Conservation (phyloP, 2,797 vertebrate species). For the Miopithecus talapoin region DNA sequence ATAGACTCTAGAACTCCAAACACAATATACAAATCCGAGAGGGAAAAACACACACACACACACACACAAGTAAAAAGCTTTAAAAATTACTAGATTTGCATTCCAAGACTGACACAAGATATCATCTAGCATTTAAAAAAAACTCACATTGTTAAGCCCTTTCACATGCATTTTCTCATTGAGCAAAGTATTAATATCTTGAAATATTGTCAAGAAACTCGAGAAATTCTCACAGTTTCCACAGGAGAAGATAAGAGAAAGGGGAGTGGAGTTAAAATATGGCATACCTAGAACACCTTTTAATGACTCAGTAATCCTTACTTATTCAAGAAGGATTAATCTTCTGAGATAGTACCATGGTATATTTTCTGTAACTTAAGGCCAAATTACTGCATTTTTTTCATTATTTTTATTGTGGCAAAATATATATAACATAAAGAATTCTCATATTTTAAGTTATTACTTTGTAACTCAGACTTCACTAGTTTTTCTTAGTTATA, state of each 20-base stretch:
- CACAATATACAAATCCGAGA: not conserved
- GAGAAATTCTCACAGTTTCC: not conserved
- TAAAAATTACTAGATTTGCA: not conserved
- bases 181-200: not conserved
- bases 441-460: not conserved
- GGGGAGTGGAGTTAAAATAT: not conserved
- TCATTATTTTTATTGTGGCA: not conserved
- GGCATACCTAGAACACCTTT: not conserved
- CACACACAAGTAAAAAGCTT: not conserved
- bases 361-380: not conserved
- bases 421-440: not conserved
- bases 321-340: not conserved
- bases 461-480: not conserved
- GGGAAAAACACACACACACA: not conserved
- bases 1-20: not conserved
- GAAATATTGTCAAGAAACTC: not conserved
- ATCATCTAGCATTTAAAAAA: not conserved
- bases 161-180: not conserved
- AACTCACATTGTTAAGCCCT: not conserved
- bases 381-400: not conserved
- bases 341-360: not conserved
- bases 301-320: not conserved
- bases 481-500: not conserved
- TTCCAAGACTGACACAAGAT: not conserved
- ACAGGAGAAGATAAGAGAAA: not conserved